Conservation (phyloP, 2,888 invertebrate genomes). For the Amblyjoppa fuscipennis region DNA sequence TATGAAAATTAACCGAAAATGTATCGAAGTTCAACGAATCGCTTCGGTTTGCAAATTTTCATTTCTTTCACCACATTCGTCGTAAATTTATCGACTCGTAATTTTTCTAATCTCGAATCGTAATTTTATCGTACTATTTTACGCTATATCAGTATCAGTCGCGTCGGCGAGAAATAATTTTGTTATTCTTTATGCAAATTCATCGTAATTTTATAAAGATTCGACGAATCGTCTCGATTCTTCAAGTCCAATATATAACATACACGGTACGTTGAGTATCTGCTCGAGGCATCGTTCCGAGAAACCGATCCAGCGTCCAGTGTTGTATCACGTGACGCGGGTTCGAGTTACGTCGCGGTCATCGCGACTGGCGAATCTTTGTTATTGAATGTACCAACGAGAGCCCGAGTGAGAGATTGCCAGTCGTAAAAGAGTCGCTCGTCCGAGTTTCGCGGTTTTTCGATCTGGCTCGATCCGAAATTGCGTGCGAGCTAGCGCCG, state of each 20-base stretch:
- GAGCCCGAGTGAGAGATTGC: neutral
- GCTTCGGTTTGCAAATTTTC: neutral
- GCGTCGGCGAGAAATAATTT: neutral
- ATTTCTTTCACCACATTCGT: too few species aligned
- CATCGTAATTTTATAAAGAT: neutral
- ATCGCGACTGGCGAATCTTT: slow-evolving; percentile 7
- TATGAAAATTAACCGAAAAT: neutral
- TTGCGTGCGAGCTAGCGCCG: neutral
- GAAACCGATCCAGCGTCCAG: slow-evolving; percentile 15
- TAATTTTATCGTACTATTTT: neutral
- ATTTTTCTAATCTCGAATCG: too few species aligned
- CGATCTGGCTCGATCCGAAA: slow-evolving; percentile 6
- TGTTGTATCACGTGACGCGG: neutral
- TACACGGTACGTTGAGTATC: neutral
- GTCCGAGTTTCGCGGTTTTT: slow-evolving; percentile 13
- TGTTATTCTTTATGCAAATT: neutral
- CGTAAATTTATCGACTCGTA: too few species aligned
- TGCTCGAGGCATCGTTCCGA: neutral
- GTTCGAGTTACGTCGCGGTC: slow-evolving; percentile 21
- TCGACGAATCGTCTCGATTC: neutral
- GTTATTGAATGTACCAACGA: slow-evolving; percentile 6
- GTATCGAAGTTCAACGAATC: neutral
- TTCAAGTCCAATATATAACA: neutral
- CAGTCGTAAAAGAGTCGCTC: neutral
- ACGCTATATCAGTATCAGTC: neutral